Base-by-base conservation (phyloP, 2,797 vertebrate genomes). In the Peromyscus aztecus region DNA sequence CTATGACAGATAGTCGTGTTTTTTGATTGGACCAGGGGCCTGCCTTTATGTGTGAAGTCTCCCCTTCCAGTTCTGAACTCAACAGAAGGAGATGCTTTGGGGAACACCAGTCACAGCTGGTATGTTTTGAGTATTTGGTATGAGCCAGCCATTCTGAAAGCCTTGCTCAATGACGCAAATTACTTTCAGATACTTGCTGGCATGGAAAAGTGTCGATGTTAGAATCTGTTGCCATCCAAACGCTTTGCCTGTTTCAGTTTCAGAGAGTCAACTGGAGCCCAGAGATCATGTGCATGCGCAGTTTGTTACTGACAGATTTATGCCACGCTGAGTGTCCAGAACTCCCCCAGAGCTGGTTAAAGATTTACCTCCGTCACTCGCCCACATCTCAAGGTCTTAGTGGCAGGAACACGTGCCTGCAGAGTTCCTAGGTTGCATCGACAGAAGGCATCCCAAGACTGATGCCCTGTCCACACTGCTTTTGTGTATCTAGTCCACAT, bases 151-250 rank as follows among this genome's bases (percentile, higher is more conserved):
- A 24, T 92, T 94, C 52, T 31, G 91, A 82, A 96, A 95, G 81
- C 80, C 52, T 81, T 17, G 0, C 87, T 93, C 91, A 97, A 86
- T 43, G 92, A 73, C 85, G 88, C 91, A 97, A 89, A 96, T 97
- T 95, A 71, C 95, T 96, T 95, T 93, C 93, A 95, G 93, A 95
- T 93, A 27, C 77, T 92, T 21, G 9, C 40, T 96, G 94, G 94
- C 55, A 0, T n/a, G 55, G 27, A 61, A 61, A 85, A 90, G 81
- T 43, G 46, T 75, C 69, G 12, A 40, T 94, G 61, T 90, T 82
- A 89, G 91, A 89, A 96, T 96, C 95, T 37, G 65, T 71, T 86
- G 84, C 84, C 19, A 13, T 93, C 76, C 59, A 89, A 94, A 95
- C 31, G 12, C 76, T 80, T 63, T 0, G 71, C n/a, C 1, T 67